These are phyloP conservation scores for Hipposideros armiger DNA, from an alignment of 2,113 vertebrate species.

Conservation along the genomic window DNA sequence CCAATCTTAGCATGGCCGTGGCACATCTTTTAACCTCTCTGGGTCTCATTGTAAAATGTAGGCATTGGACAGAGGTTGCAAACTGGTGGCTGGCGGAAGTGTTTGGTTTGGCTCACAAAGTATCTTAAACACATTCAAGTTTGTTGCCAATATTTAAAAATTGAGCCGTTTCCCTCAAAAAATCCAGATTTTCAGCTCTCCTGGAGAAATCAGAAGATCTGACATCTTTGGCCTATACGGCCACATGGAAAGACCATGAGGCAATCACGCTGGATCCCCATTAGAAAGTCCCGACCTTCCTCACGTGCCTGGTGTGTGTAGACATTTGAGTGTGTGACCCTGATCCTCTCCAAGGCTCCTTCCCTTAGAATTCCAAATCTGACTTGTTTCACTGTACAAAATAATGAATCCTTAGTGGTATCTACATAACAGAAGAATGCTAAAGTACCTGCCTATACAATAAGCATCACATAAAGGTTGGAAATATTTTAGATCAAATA, in stretches of 20 bases:
- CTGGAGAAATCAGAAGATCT: constrained; percentile 18
- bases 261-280: background rate
- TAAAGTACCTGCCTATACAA: background rate
- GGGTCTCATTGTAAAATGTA: background rate
- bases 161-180: background rate
- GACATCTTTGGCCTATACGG: background rate
- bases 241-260: background rate
- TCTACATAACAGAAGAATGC: background rate
- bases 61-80: constrained; percentile 40
- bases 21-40: background rate
- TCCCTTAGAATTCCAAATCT: background rate
- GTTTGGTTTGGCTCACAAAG: constrained; percentile 57
- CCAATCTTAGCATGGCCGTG: background rate
- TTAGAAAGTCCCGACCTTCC: background rate
- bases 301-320: background rate
- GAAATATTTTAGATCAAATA: background rate
- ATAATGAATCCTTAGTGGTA: background rate
- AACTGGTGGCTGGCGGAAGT: constrained; percentile 28
- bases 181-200: constrained; percentile 37
- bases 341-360: background rate
- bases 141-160: constrained; percentile 60
- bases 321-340: background rate
- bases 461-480: background rate
- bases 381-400: background rate
- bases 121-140: constrained; percentile 56